Evolutionary conservation across 2,888 invertebrate species (phyloP), one percentile per base, ranked within the genome.

Genomic region (Tenthredo amoena): DNA sequence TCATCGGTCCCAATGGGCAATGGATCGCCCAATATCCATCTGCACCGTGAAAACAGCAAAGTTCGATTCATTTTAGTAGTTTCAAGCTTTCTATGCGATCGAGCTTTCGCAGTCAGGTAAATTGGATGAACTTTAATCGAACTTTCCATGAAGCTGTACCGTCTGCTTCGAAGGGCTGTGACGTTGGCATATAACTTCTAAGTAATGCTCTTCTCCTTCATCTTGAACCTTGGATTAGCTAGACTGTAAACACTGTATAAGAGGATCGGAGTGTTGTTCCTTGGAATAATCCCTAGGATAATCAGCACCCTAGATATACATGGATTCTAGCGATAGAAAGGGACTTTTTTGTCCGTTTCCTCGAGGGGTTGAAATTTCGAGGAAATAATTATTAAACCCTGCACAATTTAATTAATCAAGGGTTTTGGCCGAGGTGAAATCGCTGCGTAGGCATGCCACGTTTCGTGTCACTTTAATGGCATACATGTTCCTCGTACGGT

Each of bases 381-480:
- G 12, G 47, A 47, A 62, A 21, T 12, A 26, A 62, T 55, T 55
- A 55, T 55, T 5, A 55, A 55, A 55, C n/a, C 55, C 1, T 7
- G 55, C 7, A 55, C 18, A 34, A 68, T 34, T 31, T 68, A 68
- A 31, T 68, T 68, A 68, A 68, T 68, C 68, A 18, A 34, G 12
- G 68, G 31, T 34, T 68, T 68, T 68, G 15, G 68, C 34, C 6
- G 34, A 68, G 18, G 31, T 18, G 31, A 15, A 68, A 68, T 34
- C 21, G 15, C 34, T 15, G 15, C 68, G 68, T 68, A 18, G 31
- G 68, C 68, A 34, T 6, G 31, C 26, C 55, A 55, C 26, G 77
- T 34, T 9, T 18, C 77, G 55, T 77, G 77, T 77, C 77, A 77
- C 77, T 77, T 77, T 77, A 77, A 77, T 77, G 77, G 55, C 50